A percentile compares a stretch with the other conserved stretches of the same genome.
Conservation (phyloP, 1,140 invertebrate species). For the Listronotus bonariensis region DNA sequence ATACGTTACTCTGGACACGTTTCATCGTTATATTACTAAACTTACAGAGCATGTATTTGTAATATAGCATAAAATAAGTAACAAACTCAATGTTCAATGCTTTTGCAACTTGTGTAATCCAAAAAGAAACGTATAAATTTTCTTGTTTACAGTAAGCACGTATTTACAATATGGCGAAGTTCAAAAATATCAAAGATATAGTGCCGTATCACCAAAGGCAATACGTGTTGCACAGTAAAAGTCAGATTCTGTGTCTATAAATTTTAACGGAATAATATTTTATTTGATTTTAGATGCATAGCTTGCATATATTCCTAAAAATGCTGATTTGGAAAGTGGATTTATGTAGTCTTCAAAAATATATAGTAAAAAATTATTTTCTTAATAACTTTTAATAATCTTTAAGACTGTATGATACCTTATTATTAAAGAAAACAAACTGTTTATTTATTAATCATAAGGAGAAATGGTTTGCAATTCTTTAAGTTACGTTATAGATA, state of each 20-base stretch:
- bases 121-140: conserved; percentile 29
- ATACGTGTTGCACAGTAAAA: conserved; percentile 34
- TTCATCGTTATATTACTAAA: conserved; percentile 26
- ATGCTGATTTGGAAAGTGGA: conserved; percentile 10
- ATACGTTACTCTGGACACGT: conserved; percentile 15
- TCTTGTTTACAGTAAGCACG: conserved; percentile 27
- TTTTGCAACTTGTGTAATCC: conserved; percentile 23
- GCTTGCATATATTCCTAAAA: conserved; percentile 4
- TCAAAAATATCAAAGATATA: conserved; percentile 33
- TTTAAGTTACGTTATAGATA: too few relatives aligned
- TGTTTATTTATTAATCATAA: too few relatives aligned
- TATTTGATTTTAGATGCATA: conserved; percentile 13
- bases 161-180: conserved; percentile 32
- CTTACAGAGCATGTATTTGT: conserved; percentile 15
- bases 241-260: conserved; percentile 27
- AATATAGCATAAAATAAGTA: conserved; percentile 27
- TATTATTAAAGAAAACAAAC: too few relatives aligned
- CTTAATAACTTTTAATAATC: too few relatives aligned
- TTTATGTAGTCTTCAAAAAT: neutral
- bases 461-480: too few relatives aligned
- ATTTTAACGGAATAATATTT: conserved; percentile 27
- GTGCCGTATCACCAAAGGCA: conserved; percentile 26
- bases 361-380: too few relatives aligned
- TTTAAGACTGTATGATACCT: too few relatives aligned
- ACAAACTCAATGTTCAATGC: conserved; percentile 18